These are phyloP conservation scores for Idaea aversata DNA, from an alignment of 2,888 invertebrate genomes.

Conservation along the genomic window DNA sequence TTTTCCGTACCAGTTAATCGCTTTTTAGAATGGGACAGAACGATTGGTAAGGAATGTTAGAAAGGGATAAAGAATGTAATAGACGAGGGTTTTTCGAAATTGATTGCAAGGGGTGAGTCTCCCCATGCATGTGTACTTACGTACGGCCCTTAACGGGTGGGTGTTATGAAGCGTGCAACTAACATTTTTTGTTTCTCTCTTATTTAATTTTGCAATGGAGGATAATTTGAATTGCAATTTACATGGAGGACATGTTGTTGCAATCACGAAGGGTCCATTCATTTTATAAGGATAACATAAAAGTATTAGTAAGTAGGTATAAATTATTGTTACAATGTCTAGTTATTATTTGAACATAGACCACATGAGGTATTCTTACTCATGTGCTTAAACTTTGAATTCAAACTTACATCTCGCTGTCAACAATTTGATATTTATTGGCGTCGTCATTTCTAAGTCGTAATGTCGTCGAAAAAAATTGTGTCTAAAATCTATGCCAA, in stretches of 20 bases:
- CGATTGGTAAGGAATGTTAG: slow-evolving; percentile 26
- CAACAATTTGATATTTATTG: no score
- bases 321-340: no score
- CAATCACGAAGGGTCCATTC: slow-evolving; percentile 8
- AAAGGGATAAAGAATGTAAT: slow-evolving; percentile 48
- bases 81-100: slow-evolving; percentile 63
- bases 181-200: slow-evolving; percentile 71
- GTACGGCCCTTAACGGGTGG: slow-evolving; percentile 64
- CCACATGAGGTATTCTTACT: no score
- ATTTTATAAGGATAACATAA: neutral
- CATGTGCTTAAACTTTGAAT: no score
- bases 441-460: no score
- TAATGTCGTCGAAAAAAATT: no score
- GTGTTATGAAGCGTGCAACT: slow-evolving; percentile 57
- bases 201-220: slow-evolving; percentile 78
- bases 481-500: no score
- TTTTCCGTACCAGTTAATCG: slow-evolving; percentile 54
- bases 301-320: no score
- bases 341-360: no score
- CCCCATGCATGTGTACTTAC: slow-evolving; percentile 51
- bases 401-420: no score
- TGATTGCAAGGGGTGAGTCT: slow-evolving; percentile 73
- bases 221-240: slow-evolving; percentile 73
- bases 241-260: slow-evolving; percentile 63
- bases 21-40: slow-evolving; percentile 46